Evolutionary conservation across 53 echinoderm and acorn worm genomes (phyloP).

Genomic region (Stichopus horrens): DNA sequence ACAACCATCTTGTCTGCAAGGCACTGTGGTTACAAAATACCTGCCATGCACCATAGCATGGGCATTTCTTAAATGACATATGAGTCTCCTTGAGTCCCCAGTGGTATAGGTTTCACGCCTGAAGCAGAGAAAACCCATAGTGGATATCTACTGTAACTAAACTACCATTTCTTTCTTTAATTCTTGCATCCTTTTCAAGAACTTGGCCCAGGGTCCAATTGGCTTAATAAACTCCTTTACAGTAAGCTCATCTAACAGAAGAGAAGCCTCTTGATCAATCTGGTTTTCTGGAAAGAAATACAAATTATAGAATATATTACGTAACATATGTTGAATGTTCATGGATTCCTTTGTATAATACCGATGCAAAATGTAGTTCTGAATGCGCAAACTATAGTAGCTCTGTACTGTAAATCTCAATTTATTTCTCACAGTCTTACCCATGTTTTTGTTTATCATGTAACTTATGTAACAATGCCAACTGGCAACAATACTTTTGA

Average conservation of each 20-base stretch:
- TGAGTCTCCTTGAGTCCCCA: slow-evolving; percentile 9
- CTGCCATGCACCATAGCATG: slow-evolving; percentile 9
- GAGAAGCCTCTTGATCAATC: slow-evolving; percentile 34
- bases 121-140: slow-evolving; percentile 7
- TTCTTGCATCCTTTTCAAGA: neutral
- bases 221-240: slow-evolving; percentile 22
- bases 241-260: slow-evolving; percentile 12
- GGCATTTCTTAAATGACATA: slow-evolving; percentile 16
- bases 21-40: neutral
- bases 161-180: neutral
- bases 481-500: too few relatives aligned
- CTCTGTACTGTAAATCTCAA: too few relatives aligned
- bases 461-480: too few relatives aligned
- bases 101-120: neutral
- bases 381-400: too few relatives aligned
- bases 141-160: neutral
- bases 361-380: too few relatives aligned
- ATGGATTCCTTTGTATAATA: too few relatives aligned
- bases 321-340: too few relatives aligned
- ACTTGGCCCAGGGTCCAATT: slow-evolving; percentile 9
- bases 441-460: too few relatives aligned
- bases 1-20: neutral
- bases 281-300: slow-evolving; percentile 13
- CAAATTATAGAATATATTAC: too few relatives aligned
- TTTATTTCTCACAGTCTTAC: too few relatives aligned